These are phyloP conservation scores for Tipula confusa DNA, from an alignment of 2,888 invertebrate species.

Conservation along the genomic window DNA sequence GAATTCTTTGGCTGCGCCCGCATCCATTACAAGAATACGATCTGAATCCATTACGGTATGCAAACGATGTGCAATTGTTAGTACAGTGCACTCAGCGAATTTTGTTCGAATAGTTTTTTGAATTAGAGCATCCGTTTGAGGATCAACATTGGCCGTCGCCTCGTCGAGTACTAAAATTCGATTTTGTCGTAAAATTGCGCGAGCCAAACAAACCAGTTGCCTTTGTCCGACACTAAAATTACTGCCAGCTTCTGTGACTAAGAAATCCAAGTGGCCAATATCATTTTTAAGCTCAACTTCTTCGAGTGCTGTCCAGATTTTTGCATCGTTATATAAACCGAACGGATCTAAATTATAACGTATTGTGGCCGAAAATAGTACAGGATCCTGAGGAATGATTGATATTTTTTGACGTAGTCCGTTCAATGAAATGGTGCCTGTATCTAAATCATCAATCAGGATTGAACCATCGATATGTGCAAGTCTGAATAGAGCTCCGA, in stretches of 20 bases:
- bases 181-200: constrained; percentile 61
- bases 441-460: constrained; percentile 66
- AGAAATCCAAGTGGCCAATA: constrained; percentile 53
- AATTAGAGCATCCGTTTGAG: constrained; percentile 36
- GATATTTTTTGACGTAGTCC: constrained; percentile 53
- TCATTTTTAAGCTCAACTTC: constrained; percentile 55
- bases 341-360: constrained; percentile 40
- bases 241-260: constrained; percentile 55
- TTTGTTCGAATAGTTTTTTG: constrained; percentile 15
- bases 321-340: constrained; percentile 44
- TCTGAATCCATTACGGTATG: constrained; percentile 30
- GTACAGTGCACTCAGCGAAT: constrained; percentile 13
- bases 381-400: constrained; percentile 57
- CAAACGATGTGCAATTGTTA: constrained; percentile 25
- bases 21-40: constrained; percentile 63
- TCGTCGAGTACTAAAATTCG: constrained; percentile 63
- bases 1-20: constrained; percentile 67
- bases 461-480: constrained; percentile 67
- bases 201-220: constrained; percentile 59
- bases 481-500: constrained; percentile 73
- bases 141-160: constrained; percentile 67
- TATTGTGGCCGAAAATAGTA: constrained; percentile 39
- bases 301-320: constrained; percentile 46
- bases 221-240: constrained; percentile 53
- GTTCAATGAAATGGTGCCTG: constrained; percentile 52